Evolutionary conservation across 2,113 vertebrate species (phyloP), one percentile per base, ranked within the genome.

Genomic region (Platichthys flesus): DNA sequence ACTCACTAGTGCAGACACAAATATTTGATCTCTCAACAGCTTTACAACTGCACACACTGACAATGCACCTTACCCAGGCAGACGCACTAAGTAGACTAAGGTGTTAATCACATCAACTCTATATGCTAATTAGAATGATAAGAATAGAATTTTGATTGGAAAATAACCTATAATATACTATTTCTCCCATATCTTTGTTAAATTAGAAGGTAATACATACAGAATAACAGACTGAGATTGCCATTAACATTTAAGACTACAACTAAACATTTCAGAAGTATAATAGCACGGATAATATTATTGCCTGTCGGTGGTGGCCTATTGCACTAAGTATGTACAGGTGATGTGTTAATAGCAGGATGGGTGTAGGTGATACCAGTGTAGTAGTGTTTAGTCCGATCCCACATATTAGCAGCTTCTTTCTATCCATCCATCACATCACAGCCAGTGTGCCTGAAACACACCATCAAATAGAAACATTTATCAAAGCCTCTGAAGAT

Each of bases 381-480:
- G 67, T 75, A 88, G 80, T 81, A 76, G 71, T 85, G 90, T 90
- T 91, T 83, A 85, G 87, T 84, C 76, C 66, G 78, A 81, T 89
- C 87, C 78, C 87, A 86, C 83, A 82, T 90, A 90, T 91, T 91
- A 91, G 89, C 71, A 85, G 82, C 71, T 84, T 72, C 77, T 83
- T 88, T 85, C 82, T 72, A 71, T 86, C 77, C 88, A 90, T 92
- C 88, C 81, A 92, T 90, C 90, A 92, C 82, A 81, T n/a, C 73
- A 89, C 71, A 77, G 73, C 64, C 73, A 66, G 71, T 56, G 58
- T 75, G 80, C 81, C 68, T 80, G 67, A 79, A 86, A 84, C 88
- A 82, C 87, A 76, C 75, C 73, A 81, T 18, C 86, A 92, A 89
- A 90, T 85, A 87, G 87, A 89, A 68, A 90, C 89, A 92, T 91